phyloP scores from a whole-genome alignment of 2,888 invertebrate species.

The Eupeodes latifasciatus region DNA sequence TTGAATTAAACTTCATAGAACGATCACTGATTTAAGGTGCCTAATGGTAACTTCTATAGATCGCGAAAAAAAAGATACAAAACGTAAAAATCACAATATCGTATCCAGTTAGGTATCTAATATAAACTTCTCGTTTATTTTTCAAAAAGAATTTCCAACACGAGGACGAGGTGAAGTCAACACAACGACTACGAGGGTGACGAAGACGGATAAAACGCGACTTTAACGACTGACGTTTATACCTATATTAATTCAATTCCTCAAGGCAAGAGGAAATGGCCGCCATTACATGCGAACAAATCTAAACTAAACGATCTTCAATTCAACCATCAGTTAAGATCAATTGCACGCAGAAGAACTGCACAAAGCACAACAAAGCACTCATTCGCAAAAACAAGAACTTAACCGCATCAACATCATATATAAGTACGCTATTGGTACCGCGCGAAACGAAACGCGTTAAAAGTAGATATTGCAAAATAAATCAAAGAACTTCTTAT shows the following conservation, averaged over 20 bases:
- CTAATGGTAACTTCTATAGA: not conserved
- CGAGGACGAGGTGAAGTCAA: not conserved
- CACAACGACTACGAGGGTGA: not conserved
- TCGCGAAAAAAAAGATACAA: constrained; percentile 53
- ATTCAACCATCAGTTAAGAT: constrained; percentile 40
- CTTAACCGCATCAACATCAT: not conserved
- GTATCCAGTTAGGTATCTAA: constrained; percentile 17
- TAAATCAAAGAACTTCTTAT: constrained; percentile 57
- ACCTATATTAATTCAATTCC: not conserved
- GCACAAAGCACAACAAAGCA: constrained; percentile 43
- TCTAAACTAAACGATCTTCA: constrained; percentile 44
- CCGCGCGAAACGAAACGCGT: not conserved
- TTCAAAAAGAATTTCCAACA: not conserved
- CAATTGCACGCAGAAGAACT: constrained; percentile 33
- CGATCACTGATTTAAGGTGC: constrained; percentile 40
- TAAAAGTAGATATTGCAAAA: constrained; percentile 37
- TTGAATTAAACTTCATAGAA: not conserved
- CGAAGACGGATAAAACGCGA: not conserved
- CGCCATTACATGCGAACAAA: constrained; percentile 31
- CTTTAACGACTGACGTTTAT: no score
- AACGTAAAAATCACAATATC: constrained; percentile 25
- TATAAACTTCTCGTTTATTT: not conserved
- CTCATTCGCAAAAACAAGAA: constrained; percentile 19
- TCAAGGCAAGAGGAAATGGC: constrained; percentile 47
- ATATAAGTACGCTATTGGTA: not conserved